These are phyloP conservation scores for Malurus cyaneus DNA, from an alignment of 2,113 vertebrate species.

Conservation along the genomic window DNA sequence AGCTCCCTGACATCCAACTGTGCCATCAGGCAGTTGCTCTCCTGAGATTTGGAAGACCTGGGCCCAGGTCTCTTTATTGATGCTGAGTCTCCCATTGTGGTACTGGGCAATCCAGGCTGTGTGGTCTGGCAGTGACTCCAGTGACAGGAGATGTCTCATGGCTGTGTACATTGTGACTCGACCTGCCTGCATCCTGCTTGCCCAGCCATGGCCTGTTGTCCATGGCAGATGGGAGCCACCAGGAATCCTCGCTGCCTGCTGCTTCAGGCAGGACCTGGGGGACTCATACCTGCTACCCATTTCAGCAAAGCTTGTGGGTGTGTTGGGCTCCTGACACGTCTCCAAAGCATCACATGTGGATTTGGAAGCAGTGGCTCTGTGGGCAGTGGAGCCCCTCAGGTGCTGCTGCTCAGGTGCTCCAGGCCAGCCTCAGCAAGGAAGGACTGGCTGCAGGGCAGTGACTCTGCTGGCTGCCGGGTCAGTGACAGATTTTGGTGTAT, in stretches of 20 bases:
- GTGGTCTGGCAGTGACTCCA: not conserved
- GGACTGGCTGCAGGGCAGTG: not conserved
- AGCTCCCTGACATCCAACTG: not conserved
- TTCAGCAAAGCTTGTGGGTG: not conserved
- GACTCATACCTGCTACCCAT: not conserved
- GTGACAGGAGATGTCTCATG: not conserved
- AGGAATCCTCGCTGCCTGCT: not conserved
- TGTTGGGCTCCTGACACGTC: not conserved
- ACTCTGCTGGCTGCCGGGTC: not conserved
- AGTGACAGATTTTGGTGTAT: not conserved
- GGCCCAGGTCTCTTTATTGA: not conserved
- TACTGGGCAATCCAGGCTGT: not conserved
- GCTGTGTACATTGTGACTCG: not conserved
- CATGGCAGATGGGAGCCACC: not conserved
- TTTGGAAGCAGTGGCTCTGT: not conserved
- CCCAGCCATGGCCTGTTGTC: not conserved
- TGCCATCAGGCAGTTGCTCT: not conserved
- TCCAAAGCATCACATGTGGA: not conserved
- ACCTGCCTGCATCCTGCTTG: not conserved
- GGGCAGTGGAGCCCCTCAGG: not conserved
- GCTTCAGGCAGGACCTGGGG: not conserved
- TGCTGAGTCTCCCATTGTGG: accelerated
- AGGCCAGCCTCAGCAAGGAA: not conserved
- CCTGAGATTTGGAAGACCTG: not conserved
- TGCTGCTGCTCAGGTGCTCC: not conserved